Evolutionary conservation across 1,140 invertebrate genomes (phyloP), one percentile per base, ranked within the genome.

Genomic region (Drosophila arizonae): DNA sequence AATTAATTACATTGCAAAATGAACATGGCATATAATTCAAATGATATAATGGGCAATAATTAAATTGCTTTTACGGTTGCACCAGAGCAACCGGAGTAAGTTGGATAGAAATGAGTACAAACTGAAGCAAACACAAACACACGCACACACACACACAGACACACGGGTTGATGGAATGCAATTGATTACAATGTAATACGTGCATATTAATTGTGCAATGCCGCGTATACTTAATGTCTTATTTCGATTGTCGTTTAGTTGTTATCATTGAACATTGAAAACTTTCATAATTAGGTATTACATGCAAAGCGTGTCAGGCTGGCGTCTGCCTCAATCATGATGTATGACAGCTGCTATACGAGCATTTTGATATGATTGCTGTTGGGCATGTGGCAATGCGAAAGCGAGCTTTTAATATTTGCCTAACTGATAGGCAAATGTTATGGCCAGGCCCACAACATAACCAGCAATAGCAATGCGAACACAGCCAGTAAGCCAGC

Each of bases 381-480:
- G 55, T 63, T 63, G 62, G 51, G 21, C 54, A 57, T 70, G 36
- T 54, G 66, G 46, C 21, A 50, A 58, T 72, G 62, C 36, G 62
- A 58, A 54, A 67, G 54, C 21, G 13, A 46, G 36, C n/a, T 66
- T 68, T 62, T 70, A 64, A 56, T 51, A 61, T 80, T 85, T 86
- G 84, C 26, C 76, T 45, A 70, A 64, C 78, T 77, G 69, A 78
- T 76, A 61, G 61, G 66, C 72, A 85, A 75, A 76, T 66, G 78
- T 62, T 81, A 64, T 69, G 64, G 75, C 70, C 77, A 64, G 66
- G 66, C 72, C 72, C 21, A 24, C 3, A 24, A 24, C 72, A 74
- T 74, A 70, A 74, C 52, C 66, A 61, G 46, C 54, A 48, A 74
- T 36, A 6, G 43, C 54, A 66, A 58, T 43, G 33, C 26, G 54